These are phyloP conservation scores for Hemiscyllium ocellatum DNA, from an alignment of 2,113 vertebrate genomes.

Conservation along the genomic window DNA sequence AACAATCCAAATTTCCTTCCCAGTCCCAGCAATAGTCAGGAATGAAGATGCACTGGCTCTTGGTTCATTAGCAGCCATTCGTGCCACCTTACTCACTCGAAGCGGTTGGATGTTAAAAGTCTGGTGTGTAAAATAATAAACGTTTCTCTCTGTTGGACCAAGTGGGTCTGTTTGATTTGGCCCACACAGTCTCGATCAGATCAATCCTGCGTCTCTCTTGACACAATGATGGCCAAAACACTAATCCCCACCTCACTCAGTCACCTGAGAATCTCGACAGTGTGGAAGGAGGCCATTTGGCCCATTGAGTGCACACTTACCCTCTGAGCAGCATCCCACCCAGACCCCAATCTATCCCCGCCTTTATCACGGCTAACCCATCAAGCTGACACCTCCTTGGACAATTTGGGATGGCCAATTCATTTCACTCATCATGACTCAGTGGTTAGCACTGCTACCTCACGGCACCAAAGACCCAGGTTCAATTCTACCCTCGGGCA, in stretches of 20 bases:
- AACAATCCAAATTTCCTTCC: not conserved
- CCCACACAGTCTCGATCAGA: not conserved
- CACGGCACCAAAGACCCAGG: too few relatives aligned
- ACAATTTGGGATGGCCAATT: too few relatives aligned
- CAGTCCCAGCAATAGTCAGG: not conserved
- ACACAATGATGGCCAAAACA: not conserved
- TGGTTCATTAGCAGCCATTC: not conserved
- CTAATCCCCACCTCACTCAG: not conserved
- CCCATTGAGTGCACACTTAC: too few relatives aligned
- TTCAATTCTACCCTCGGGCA: too few relatives aligned
- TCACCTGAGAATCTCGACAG: too few relatives aligned
- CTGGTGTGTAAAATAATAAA: not conserved
- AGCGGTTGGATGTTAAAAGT: not conserved
- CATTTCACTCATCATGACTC: too few relatives aligned
- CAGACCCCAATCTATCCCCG: too few relatives aligned
- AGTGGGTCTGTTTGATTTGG: not conserved
- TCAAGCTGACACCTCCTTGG: too few relatives aligned
- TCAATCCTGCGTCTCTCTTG: not conserved
- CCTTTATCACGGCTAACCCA: too few relatives aligned
- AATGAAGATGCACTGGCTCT: not conserved
- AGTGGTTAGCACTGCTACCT: too few relatives aligned
- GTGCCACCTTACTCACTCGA: not conserved
- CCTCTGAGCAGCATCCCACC: too few relatives aligned
- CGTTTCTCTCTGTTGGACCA: not conserved
- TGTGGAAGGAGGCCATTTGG: too few relatives aligned